phyloP scores from a whole-genome alignment of 2,797 vertebrate species.

The Kryptolebias ocellatus region DNA sequence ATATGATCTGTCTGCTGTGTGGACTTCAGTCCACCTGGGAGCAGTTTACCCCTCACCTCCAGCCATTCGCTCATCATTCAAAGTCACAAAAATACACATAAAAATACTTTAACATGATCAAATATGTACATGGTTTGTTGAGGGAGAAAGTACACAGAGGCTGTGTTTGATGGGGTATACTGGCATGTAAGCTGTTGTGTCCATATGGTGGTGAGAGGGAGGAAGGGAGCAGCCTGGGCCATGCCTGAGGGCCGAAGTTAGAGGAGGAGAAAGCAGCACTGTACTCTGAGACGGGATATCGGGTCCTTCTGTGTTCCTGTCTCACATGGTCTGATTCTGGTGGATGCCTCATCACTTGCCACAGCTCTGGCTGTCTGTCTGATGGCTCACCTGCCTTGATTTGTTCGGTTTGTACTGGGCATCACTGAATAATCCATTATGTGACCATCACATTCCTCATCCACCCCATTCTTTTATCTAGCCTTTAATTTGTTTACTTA shows the following conservation, averaged over 20 bases:
- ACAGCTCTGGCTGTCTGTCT: constrained; percentile 15
- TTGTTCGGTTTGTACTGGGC: background rate
- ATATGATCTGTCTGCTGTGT: constrained; percentile 49
- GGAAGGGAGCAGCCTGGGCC: constrained; percentile 72
- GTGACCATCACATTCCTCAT: background rate
- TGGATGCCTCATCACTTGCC: constrained; percentile 26
- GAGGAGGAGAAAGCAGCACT: constrained; percentile 60
- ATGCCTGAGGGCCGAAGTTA: constrained; percentile 69
- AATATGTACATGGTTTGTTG: constrained; percentile 42
- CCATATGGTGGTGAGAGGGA: constrained; percentile 75
- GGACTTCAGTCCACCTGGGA: constrained; percentile 60
- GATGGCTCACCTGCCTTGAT: constrained; percentile 13
- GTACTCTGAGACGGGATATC: constrained; percentile 54
- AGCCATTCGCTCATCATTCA: constrained; percentile 47
- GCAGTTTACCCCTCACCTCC: constrained; percentile 55
- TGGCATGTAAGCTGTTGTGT: constrained; percentile 55
- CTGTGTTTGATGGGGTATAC: constrained; percentile 36
- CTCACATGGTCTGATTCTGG: constrained; percentile 44
- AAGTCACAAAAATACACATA: constrained; percentile 36
- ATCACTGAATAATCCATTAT: constrained; percentile 4
- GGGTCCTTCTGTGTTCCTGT: constrained; percentile 65
- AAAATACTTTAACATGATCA: constrained; percentile 28
- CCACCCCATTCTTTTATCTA: background rate
- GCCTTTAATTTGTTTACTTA: background rate
- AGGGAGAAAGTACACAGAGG: constrained; percentile 32